Evolutionary conservation across 2,113 vertebrate species (phyloP), one percentile per base, ranked within the genome.

Genomic region (Epinephelus moara): DNA sequence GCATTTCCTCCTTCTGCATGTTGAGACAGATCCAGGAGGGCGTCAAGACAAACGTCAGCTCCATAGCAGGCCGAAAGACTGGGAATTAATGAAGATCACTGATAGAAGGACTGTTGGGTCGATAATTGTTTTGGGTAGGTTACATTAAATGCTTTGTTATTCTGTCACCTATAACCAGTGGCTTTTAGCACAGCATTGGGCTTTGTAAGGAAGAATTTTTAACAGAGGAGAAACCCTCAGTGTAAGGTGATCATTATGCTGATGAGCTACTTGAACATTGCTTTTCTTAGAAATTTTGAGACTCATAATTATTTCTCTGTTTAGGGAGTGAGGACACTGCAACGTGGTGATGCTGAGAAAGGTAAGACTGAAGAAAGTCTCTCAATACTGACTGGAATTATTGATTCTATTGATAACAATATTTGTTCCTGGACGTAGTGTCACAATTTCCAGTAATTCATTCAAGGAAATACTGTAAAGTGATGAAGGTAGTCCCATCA

Each of bases 271-370:
- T n/a, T 17, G 7, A 70, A 40, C 19, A 23, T 14, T 30, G 30
- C 27, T n/a, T 67, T 23, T 19, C 23, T 50, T 55, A 14, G 8
- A 40, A 56, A 68, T n/a, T 40, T 15, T 25, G 0, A 7, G 50
- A 13, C 76, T 66, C 74, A 53, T 61, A 27, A 21, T 61, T 15
- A 61, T 85, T 82, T 68, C 2, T 84, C 67, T 66, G 8, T 81
- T 74, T 45, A 84, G 66, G 70, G 49, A 84, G 11, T 50, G 75
- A 74, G 60, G 80, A 75, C 53, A n/a, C 68, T 53, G 33, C 12
- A 60, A 19, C 52, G 1, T 33, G 27, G 81, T 52, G 75, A 93
- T 93, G 91, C 68, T 93, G 81, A 87, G 57, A 87, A 93, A 90
- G 90, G 93, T 94, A 84, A 85, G 84, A 17, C 33, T 52, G 42